Conservation (phyloP, 1,140 invertebrate genomes). For the Drosophila watanabei region DNA sequence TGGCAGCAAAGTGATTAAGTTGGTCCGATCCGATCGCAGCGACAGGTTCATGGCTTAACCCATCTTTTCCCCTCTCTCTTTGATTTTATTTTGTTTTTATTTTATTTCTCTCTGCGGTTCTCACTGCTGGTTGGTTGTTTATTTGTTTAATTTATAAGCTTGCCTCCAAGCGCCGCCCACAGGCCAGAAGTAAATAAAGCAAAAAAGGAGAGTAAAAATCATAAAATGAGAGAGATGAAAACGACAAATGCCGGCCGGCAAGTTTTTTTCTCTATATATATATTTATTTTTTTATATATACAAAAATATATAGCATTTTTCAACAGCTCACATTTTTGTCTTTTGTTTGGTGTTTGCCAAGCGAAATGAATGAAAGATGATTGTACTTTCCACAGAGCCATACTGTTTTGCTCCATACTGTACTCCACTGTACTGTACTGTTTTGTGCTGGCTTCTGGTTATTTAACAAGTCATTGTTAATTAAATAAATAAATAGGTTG, state of each 20-base stretch:
- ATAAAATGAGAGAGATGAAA: background rate
- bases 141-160: slow-evolving; percentile 76
- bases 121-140: slow-evolving; percentile 64
- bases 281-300: background rate
- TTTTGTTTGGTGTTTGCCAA: slow-evolving; percentile 23
- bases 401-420: slow-evolving; percentile 24
- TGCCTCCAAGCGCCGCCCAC: slow-evolving; percentile 70
- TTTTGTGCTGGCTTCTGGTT: background rate
- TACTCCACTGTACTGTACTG: slow-evolving; percentile 24
- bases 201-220: slow-evolving; percentile 16
- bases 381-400: slow-evolving; percentile 5
- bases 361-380: slow-evolving; percentile 24
- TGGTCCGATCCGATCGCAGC: slow-evolving; percentile 36
- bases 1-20: slow-evolving; percentile 45
- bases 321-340: slow-evolving; percentile 22
- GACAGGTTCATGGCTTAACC: slow-evolving; percentile 46
- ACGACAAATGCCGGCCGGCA: slow-evolving; percentile 62
- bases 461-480: slow-evolving; percentile 28
- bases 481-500: slow-evolving; percentile 43
- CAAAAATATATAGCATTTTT: background rate
- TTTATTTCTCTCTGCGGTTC: slow-evolving; percentile 14
- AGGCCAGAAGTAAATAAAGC: slow-evolving; percentile 13
- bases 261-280: background rate
- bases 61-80: background rate
- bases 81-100: slow-evolving; percentile 5